phyloP scores from a whole-genome alignment of 2,113 vertebrate genomes.

The Pomatorhinus ruficollis region DNA sequence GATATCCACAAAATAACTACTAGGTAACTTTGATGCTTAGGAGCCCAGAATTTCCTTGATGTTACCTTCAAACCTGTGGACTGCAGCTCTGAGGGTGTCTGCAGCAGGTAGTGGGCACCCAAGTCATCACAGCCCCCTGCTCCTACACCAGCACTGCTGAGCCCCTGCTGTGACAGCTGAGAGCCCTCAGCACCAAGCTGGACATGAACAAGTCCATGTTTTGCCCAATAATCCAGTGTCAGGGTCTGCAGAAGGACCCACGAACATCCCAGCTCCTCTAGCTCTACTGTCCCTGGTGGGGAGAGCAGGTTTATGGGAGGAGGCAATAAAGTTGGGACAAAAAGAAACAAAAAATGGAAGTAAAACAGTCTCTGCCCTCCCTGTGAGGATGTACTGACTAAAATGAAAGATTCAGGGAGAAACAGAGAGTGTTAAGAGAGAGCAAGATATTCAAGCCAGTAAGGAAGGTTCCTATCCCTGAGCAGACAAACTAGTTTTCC shows the following conservation, averaged over 20 bases:
- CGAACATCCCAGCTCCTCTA: not conserved
- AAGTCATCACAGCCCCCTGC: not conserved
- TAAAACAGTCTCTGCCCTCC: not conserved
- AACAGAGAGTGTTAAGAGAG: not conserved
- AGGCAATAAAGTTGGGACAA: not conserved
- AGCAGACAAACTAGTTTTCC: not conserved
- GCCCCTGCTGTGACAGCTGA: rapidly evolving
- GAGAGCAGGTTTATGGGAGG: not conserved
- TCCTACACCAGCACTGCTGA: not conserved
- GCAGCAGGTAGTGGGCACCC: not conserved
- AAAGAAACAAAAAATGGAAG: not conserved
- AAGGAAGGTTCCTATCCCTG: not conserved
- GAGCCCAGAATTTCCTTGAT: not conserved
- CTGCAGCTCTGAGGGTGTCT: not conserved
- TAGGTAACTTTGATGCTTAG: not conserved
- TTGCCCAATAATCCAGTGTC: rapidly evolving
- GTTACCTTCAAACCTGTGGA: not conserved
- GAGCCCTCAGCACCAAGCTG: not conserved
- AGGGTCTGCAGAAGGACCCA: not conserved
- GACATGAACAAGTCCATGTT: rapidly evolving
- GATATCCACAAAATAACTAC: not conserved
- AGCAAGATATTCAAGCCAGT: not conserved
- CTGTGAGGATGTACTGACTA: not conserved
- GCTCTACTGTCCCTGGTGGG: not conserved
- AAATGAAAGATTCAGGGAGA: not conserved